A percentile compares a stretch with the other conserved stretches of the same genome.
Evolutionary conservation across 2,113 vertebrate genomes (phyloP).

Genomic region (Nothoprocta pentlandii): DNA sequence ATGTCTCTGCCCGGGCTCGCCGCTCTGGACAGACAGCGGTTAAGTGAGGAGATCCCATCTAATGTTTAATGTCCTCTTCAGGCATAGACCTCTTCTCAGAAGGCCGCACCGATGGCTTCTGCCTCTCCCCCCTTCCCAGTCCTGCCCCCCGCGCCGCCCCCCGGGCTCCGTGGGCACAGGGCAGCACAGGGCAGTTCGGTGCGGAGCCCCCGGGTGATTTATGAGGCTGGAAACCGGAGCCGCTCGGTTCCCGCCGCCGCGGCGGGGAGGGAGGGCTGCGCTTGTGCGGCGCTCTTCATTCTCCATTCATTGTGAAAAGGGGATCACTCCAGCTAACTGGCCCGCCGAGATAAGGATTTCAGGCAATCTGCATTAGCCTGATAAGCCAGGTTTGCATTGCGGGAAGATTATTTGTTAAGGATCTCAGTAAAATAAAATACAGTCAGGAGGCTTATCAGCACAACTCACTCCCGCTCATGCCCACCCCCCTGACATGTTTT

Average conservation of each 20-base stretch:
- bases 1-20: slow-evolving; percentile 27
- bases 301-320: slow-evolving; percentile 75
- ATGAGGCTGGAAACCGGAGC: slow-evolving; percentile 53
- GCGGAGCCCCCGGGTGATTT: slow-evolving; percentile 27
- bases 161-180: background rate
- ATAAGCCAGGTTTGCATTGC: slow-evolving; percentile 85
- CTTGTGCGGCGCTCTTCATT: slow-evolving; percentile 71
- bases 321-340: slow-evolving; percentile 88
- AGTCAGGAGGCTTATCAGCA: slow-evolving; percentile 78
- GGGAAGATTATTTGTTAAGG: slow-evolving; percentile 80
- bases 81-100: background rate
- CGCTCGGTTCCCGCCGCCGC: slow-evolving; percentile 30
- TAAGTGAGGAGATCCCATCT: background rate
- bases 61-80: background rate
- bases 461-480: slow-evolving; percentile 62
- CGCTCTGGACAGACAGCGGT: background rate
- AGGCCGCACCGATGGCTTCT: background rate
- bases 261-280: background rate
- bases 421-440: slow-evolving; percentile 77
- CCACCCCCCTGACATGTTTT: background rate
- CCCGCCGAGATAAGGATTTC: slow-evolving; percentile 89
- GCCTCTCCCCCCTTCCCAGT: background rate
- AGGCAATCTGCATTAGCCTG: slow-evolving; percentile 88
- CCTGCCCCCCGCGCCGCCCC: accelerated
- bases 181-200: background rate